Evolutionary conservation across 2,888 invertebrate genomes (phyloP).

Genomic region (Tineola bisselliella): DNA sequence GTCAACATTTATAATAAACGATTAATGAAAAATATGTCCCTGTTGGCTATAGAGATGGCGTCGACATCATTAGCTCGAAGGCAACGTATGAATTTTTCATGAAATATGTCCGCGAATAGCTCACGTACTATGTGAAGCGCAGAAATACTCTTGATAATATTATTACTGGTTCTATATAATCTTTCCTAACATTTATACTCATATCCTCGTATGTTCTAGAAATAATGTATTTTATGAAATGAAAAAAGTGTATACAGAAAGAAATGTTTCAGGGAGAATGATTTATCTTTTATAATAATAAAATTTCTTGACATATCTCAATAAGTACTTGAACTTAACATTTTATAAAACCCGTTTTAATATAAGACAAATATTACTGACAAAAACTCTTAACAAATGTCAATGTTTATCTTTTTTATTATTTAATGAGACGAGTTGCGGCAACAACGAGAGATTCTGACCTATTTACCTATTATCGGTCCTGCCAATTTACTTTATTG

Average conservation of each 20-base stretch:
- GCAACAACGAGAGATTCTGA: conserved; percentile 25
- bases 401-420: too few relatives aligned
- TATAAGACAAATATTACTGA: too few relatives aligned
- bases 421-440: not conserved
- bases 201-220: not conserved
- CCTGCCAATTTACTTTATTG: conserved; percentile 64
- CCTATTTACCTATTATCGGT: conserved; percentile 52
- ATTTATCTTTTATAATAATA: too few relatives aligned
- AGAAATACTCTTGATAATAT: not conserved
- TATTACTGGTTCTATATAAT: conserved; percentile 5
- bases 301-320: too few relatives aligned
- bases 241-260: too few relatives aligned
- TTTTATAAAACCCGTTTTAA: too few relatives aligned
- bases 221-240: not conserved
- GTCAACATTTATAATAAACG: conserved; percentile 39
- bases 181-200: not conserved
- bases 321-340: too few relatives aligned
- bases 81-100: conserved; percentile 63
- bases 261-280: too few relatives aligned
- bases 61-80: conserved; percentile 56
- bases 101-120: conserved; percentile 50
- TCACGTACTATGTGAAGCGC: conserved; percentile 35
- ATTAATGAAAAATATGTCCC: conserved; percentile 58
- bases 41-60: conserved; percentile 54
- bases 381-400: too few relatives aligned